These are phyloP conservation scores for Malurus melanocephalus DNA, from an alignment of 2,113 vertebrate genomes.

Conservation along the genomic window DNA sequence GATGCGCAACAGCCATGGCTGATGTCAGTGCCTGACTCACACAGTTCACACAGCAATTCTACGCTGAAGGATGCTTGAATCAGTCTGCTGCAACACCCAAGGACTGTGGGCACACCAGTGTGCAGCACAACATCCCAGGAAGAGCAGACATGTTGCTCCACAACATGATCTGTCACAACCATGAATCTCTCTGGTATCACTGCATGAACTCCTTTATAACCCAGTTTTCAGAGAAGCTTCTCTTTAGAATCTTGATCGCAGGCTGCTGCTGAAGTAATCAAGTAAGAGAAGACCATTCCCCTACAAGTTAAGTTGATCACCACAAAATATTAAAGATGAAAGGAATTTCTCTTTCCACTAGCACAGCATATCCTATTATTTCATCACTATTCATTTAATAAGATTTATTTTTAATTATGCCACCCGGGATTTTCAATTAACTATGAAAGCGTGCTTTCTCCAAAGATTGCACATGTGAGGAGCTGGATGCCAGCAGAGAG, in stretches of 20 bases:
- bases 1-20: background rate
- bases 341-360: constrained; percentile 2
- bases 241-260: background rate
- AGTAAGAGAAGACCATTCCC: background rate
- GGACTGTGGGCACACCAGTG: accelerated
- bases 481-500: background rate
- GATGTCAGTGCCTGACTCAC: background rate
- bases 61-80: accelerated
- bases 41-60: background rate
- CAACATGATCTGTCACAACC: background rate
- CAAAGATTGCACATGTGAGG: background rate
- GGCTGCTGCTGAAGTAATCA: background rate
- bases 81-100: no score
- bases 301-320: background rate
- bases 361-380: constrained; percentile 6
- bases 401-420: constrained; percentile 34
- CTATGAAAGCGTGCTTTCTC: constrained; percentile 3
- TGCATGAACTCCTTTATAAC: background rate
- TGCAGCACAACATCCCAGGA: background rate
- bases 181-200: background rate
- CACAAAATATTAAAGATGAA: constrained; percentile 4
- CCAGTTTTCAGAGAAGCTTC: background rate
- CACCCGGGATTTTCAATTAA: constrained; percentile 38
- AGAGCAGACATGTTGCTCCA: background rate
- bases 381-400: constrained; percentile 8